Conservation (phyloP, 2,113 vertebrate species). For the Panthera tigris region DNA sequence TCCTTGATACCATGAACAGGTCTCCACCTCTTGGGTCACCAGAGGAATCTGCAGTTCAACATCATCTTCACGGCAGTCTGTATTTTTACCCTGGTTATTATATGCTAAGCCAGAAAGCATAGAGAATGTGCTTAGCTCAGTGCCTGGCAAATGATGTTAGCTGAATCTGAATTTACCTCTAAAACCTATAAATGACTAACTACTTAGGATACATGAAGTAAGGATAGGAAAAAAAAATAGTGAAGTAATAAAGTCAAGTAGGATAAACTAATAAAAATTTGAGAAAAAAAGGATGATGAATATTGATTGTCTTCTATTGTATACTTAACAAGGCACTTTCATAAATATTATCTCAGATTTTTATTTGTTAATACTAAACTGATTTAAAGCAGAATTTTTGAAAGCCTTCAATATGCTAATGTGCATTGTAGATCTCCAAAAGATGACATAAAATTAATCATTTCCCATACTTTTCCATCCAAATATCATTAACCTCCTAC, state of each 20-base stretch:
- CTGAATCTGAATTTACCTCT: slow-evolving; percentile 4
- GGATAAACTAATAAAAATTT: background rate
- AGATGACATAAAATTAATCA: background rate
- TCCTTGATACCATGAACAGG: background rate
- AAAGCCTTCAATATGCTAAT: slow-evolving; percentile 7
- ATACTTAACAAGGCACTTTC: background rate
- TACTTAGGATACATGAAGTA: background rate
- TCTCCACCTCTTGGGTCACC: background rate
- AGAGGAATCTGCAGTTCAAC: background rate
- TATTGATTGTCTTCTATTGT: background rate
- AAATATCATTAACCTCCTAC: background rate
- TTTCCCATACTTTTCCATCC: background rate
- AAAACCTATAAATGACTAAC: background rate
- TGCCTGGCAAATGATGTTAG: background rate
- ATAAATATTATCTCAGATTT: background rate
- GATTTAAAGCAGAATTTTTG: background rate
- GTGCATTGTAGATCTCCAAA: background rate
- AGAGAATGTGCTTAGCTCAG: background rate
- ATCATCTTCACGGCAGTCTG: background rate
- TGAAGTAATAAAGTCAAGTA: background rate
- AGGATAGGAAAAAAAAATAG: background rate
- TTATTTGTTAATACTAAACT: slow-evolving; percentile 1
- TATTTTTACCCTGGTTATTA: background rate
- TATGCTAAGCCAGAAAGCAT: background rate
- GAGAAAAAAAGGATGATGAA: background rate